Evolutionary conservation across 1,140 invertebrate genomes (phyloP).

Genomic region (Delia radicum): DNA sequence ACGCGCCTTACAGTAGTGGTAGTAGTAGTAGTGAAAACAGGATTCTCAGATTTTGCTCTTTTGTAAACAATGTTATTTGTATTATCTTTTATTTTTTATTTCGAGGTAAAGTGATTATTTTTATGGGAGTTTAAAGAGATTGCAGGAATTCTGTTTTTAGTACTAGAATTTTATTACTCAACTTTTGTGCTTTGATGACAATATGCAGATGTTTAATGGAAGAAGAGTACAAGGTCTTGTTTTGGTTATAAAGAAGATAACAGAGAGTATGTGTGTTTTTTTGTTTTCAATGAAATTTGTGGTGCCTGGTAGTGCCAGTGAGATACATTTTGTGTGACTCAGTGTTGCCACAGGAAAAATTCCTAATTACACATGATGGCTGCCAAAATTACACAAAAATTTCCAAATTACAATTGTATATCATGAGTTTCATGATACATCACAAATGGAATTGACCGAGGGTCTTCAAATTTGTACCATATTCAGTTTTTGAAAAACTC

Average conservation of each 20-base stretch:
- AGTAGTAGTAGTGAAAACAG: too few relatives aligned
- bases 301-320: slow-evolving; percentile 6
- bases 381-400: too few relatives aligned
- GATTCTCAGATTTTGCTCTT: too few relatives aligned
- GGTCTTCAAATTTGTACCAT: too few relatives aligned
- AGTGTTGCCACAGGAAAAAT: too few relatives aligned
- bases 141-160: neutral
- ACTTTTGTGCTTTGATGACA: neutral
- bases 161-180: neutral
- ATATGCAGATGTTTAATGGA: neutral
- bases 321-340: neutral
- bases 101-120: neutral
- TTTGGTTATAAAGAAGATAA: neutral
- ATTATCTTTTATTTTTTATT: neutral
- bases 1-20: neutral
- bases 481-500: too few relatives aligned
- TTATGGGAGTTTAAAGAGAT: too few relatives aligned
- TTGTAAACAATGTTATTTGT: neutral
- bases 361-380: too few relatives aligned
- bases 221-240: neutral
- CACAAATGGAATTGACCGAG: too few relatives aligned
- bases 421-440: too few relatives aligned
- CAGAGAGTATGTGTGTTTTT: neutral
- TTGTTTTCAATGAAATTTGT: too few relatives aligned
- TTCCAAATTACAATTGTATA: too few relatives aligned